Evolutionary conservation across 2,797 vertebrate species (phyloP).

Genomic region (Etheostoma perlongum): DNA sequence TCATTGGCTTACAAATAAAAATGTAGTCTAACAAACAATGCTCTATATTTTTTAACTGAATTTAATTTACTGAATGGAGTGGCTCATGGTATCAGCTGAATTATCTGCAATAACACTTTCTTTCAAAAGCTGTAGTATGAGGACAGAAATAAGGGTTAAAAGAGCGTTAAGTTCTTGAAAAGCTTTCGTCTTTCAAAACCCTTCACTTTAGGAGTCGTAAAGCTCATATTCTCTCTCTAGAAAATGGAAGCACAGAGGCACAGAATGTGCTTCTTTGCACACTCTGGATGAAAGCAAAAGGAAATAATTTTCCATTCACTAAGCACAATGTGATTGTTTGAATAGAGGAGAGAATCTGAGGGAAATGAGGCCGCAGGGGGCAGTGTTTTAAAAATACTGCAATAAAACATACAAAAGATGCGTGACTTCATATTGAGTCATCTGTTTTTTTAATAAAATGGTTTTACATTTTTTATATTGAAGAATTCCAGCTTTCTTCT

Average conservation of each 20-base stretch:
- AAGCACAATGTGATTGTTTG: slow-evolving; percentile 39
- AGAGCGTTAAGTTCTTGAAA: slow-evolving; percentile 12
- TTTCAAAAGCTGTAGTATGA: background rate
- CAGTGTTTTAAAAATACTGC: slow-evolving; percentile 34
- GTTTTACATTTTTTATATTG: slow-evolving; percentile 37
- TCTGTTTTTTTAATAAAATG: slow-evolving; percentile 11
- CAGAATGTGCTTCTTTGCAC: slow-evolving; percentile 31
- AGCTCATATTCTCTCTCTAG: slow-evolving; percentile 38
- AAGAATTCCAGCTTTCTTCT: slow-evolving; percentile 14
- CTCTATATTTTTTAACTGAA: background rate
- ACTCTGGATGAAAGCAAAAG: slow-evolving; percentile 42
- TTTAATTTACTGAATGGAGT: background rate
- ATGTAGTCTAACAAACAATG: background rate
- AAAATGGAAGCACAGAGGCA: slow-evolving; percentile 22
- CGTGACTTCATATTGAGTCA: slow-evolving; percentile 48
- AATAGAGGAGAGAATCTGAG: slow-evolving; percentile 47
- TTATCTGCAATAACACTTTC: background rate
- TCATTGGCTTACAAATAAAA: background rate
- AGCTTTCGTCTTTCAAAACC: slow-evolving; percentile 25
- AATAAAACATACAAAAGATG: slow-evolving; percentile 40
- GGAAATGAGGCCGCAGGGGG: slow-evolving; percentile 43
- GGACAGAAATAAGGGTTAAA: slow-evolving; percentile 21
- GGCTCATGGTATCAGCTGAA: background rate
- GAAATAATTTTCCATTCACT: slow-evolving; percentile 50
- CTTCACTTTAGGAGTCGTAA: slow-evolving; percentile 23